phyloP scores from a whole-genome alignment of 1,140 invertebrate genomes.

The Drosophila bifasciata region DNA sequence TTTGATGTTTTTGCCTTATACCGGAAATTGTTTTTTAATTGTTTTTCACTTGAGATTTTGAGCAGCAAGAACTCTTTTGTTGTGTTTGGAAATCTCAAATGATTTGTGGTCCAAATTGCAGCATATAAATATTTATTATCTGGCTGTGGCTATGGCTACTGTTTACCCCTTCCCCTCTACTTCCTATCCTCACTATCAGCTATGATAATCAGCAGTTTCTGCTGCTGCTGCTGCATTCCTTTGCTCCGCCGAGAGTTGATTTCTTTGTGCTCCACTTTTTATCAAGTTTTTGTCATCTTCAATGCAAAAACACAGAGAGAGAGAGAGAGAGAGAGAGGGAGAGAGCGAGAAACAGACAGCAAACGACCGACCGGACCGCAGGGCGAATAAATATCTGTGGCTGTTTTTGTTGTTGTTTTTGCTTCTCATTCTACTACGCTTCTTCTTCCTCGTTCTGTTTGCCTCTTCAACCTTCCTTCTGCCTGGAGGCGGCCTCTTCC shows the following conservation, averaged over 20 bases:
- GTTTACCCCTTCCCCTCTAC: too few relatives aligned
- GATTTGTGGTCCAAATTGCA: constrained; percentile 39
- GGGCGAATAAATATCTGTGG: constrained; percentile 36
- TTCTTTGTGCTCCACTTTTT: constrained; percentile 47
- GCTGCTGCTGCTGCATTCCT: constrained; percentile 28
- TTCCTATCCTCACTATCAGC: constrained; percentile 30
- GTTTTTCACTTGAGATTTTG: background rate
- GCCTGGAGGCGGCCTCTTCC: too few relatives aligned
- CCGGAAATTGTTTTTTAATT: constrained; percentile 66
- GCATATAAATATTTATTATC: constrained; percentile 55
- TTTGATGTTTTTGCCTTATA: constrained; percentile 49
- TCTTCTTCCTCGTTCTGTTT: constrained; percentile 7
- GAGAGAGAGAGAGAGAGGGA: too few relatives aligned
- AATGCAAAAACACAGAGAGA: background rate
- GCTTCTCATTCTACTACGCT: too few relatives aligned
- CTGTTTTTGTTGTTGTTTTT: constrained; percentile 4
- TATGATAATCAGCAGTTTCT: constrained; percentile 39
- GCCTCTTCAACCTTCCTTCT: constrained; percentile 13
- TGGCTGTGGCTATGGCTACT: constrained; percentile 1
- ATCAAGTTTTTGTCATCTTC: constrained; percentile 47
- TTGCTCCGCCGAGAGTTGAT: constrained; percentile 23
- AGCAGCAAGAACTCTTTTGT: background rate
- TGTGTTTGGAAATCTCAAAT: constrained; percentile 29
- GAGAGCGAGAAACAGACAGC: constrained; percentile 12
- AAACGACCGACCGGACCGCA: constrained; percentile 13